phyloP scores from a whole-genome alignment of 2,113 vertebrate species.

The Bungarus multicinctus region DNA sequence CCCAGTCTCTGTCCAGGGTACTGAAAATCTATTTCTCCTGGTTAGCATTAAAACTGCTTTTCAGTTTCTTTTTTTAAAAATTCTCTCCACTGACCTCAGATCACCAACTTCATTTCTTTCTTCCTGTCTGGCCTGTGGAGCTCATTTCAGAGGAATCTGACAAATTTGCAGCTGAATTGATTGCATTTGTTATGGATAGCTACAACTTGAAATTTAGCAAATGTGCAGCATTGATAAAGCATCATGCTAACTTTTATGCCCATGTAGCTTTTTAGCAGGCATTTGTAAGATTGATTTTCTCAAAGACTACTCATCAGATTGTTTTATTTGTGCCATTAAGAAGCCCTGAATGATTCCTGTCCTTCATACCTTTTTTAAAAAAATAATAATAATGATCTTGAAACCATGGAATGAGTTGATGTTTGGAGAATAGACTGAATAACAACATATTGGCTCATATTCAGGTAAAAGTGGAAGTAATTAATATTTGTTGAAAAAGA shows the following conservation, averaged over 20 bases:
- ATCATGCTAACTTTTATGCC: background rate
- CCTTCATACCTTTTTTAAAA: background rate
- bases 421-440: background rate
- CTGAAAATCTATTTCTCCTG: background rate
- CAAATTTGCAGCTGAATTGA: background rate
- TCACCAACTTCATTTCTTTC: background rate
- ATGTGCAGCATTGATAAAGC: background rate
- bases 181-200: background rate
- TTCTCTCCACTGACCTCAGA: background rate
- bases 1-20: background rate
- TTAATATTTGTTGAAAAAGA: background rate
- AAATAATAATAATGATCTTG: background rate
- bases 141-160: background rate
- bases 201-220: background rate
- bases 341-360: background rate
- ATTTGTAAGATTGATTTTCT: background rate
- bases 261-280: background rate
- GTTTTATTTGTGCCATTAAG: background rate
- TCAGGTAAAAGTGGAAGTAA: background rate
- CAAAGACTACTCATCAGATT: background rate
- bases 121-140: background rate
- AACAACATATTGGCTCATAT: background rate
- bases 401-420: background rate
- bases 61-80: background rate
- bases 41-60: background rate